Percentiles rank a stretch among this genome's conserved stretches.
Evolutionary conservation across 1,140 invertebrate species (phyloP).

Genomic region (Tetragnatha versicolor): DNA sequence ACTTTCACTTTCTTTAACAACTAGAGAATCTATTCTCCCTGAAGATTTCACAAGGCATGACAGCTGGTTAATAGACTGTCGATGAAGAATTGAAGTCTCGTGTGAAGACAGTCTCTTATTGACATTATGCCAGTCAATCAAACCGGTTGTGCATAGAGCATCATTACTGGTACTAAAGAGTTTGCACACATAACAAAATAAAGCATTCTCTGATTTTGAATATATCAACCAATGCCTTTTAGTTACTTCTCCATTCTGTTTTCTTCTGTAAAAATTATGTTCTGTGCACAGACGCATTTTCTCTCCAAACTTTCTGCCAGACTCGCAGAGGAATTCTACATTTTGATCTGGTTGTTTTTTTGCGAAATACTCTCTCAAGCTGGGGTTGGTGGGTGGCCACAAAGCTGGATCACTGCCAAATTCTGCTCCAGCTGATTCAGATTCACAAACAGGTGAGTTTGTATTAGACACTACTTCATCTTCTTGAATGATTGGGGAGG

Average conservation of each 20-base stretch:
- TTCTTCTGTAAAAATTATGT: neutral
- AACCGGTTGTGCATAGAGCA: neutral
- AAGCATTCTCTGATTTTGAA: neutral
- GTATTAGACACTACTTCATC: too few species aligned
- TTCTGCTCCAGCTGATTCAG: too few species aligned
- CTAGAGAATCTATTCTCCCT: neutral
- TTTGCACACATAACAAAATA: conserved; percentile 7
- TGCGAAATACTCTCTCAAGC: too few species aligned
- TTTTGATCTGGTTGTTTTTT: too few species aligned
- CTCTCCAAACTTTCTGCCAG: neutral
- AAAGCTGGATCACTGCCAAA: too few species aligned
- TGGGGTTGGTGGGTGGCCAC: too few species aligned
- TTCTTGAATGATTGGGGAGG: too few species aligned
- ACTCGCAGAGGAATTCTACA: too few species aligned
- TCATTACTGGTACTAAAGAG: neutral
- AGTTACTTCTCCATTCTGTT: neutral
- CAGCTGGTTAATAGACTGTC: neutral
- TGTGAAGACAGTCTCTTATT: neutral
- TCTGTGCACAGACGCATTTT: neutral
- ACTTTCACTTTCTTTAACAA: neutral
- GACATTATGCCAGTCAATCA: neutral
- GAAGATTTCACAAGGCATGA: neutral
- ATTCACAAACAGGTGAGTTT: too few species aligned
- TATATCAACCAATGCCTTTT: neutral
- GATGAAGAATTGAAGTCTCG: neutral